Evolutionary conservation across 2,113 vertebrate genomes (phyloP).

Genomic region (Chauna torquata): DNA sequence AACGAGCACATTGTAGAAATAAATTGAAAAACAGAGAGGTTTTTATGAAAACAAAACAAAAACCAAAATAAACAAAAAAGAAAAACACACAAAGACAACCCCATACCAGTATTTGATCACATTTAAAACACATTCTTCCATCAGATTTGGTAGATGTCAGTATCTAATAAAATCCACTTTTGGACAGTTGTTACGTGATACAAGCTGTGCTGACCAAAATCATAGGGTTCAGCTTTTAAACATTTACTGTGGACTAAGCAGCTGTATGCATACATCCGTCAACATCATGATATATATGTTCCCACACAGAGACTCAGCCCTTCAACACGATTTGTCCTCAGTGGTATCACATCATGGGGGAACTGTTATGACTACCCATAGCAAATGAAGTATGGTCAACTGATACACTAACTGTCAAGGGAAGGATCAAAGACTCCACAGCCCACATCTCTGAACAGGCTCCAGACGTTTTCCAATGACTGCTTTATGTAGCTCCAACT

Average conservation of each 20-base stretch:
- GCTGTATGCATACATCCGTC: not conserved
- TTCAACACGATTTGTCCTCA: not conserved
- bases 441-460: not conserved
- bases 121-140: not conserved
- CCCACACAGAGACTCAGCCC: not conserved
- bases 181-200: accelerated
- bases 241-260: not conserved
- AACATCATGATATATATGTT: too few relatives aligned
- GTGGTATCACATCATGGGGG: not conserved
- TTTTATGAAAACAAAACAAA: not conserved
- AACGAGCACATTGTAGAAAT: not conserved
- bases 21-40: not conserved
- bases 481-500: not conserved
- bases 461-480: not conserved
- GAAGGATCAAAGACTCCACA: not conserved
- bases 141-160: not conserved
- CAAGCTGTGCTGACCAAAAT: not conserved
- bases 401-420: not conserved
- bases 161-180: not conserved
- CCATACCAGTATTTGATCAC: accelerated
- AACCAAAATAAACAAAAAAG: too few relatives aligned
- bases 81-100: not conserved
- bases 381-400: not conserved
- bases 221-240: not conserved
- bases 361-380: not conserved